Base-by-base conservation (phyloP, 2,113 vertebrate species). In the Herpailurus yagouaroundi region DNA sequence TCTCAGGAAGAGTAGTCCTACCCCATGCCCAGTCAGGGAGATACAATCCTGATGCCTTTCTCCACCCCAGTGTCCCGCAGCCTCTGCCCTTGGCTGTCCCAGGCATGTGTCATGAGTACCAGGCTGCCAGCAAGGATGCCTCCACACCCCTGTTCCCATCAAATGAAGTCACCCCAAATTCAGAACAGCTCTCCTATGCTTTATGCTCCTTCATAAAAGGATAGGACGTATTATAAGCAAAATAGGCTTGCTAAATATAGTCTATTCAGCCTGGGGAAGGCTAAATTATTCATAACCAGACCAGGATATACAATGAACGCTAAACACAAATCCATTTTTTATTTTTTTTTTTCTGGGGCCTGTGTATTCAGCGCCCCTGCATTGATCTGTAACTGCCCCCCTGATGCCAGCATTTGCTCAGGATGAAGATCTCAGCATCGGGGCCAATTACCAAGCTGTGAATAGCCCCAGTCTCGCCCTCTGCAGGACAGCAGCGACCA, bases 201-300 rank as follows among this genome's bases (percentile, higher is more conserved):
- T 98, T 98, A 98, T 98, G 97, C 95, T 97, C 98, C 98, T 98
- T 98, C 97, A 98, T 97, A 98, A 98, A 98, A 98, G 91, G 91
- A 96, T 97, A 95, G 98, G 98, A 96, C 64, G 52, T 96, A 45
- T 19, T 95, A 97, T 63, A 97, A 97, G 97, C 94, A 98, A 99
- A 99, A 98, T 97, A 94, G 96, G 38, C 74, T 98, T 98, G 96
- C 97, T 98, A 96, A 98, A 97, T 98, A 97, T 97, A 98, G 81
- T 97, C 97, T 96, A 97, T 98, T 98, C 97, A 97, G 98, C 97
- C 55, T 96, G 84, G 98, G 97, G 94, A 98, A 97, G 95, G 96
- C 84, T 99, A 95, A 97, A 98, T 98, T 98, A 99, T 98, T 99
- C 98, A 98, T 98, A 98, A 98, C 95, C 98, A 98, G n/a, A 83